These are phyloP conservation scores for Enteromius mattozi DNA, from an alignment of 2,797 vertebrate species.

Conservation along the genomic window DNA sequence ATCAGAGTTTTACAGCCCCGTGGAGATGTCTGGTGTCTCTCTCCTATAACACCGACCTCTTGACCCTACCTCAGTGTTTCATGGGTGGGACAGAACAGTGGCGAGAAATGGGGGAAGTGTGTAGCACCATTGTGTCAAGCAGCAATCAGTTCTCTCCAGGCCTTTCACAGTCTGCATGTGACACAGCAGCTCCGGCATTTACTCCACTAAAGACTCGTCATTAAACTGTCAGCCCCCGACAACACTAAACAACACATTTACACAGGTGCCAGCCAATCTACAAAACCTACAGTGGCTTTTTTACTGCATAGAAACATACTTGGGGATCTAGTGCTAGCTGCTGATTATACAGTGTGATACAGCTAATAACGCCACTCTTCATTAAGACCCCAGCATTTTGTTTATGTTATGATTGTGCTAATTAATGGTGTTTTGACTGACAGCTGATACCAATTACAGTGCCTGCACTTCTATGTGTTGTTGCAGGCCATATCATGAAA, in stretches of 20 bases:
- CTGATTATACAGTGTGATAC: constrained; percentile 13
- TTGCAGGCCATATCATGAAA: constrained; percentile 51
- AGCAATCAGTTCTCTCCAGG: constrained; percentile 32
- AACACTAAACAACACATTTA: constrained; percentile 30
- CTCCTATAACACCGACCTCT: constrained; percentile 28
- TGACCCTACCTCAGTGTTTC: constrained; percentile 27
- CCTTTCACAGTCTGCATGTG: constrained; percentile 22
- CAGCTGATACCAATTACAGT: constrained; percentile 42
- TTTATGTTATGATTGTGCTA: constrained; percentile 39
- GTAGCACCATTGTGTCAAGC: constrained; percentile 63
- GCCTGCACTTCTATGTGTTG: constrained; percentile 10
- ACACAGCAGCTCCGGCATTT: constrained; percentile 23
- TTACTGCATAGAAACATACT: neutral
- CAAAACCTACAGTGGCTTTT: constrained; percentile 15
- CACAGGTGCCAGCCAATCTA: constrained; percentile 27
- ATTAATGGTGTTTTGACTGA: constrained; percentile 49
- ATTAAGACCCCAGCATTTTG: constrained; percentile 31
- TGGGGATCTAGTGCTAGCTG: neutral
- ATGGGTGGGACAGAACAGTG: constrained; percentile 48
- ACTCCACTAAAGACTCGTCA: constrained; percentile 25
- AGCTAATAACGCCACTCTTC: neutral
- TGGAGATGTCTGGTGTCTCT: constrained; percentile 14
- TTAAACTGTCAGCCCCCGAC: constrained; percentile 7
- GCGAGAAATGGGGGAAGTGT: constrained; percentile 50
- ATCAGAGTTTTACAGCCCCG: constrained; percentile 6